Conservation (phyloP, 2,113 vertebrate genomes). For the Enhydra lutris region DNA sequence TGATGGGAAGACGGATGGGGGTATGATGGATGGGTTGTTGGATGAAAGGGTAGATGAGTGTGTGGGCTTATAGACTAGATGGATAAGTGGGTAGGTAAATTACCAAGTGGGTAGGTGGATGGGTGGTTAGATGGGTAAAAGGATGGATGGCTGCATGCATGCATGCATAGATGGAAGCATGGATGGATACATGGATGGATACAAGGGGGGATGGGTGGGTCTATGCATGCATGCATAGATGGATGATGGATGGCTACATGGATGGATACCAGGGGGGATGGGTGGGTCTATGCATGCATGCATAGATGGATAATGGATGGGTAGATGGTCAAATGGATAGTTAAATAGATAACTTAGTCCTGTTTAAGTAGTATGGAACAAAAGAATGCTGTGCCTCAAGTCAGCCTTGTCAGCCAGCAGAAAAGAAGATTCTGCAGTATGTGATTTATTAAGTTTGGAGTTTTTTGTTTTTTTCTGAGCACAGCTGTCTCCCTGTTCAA, state of each 20-base stretch:
- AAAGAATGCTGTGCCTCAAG: neutral
- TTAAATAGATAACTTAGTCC: slow-evolving; percentile 4
- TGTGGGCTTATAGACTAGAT: neutral
- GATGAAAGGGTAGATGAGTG: neutral
- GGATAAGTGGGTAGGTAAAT: neutral
- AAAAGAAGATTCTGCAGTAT: slow-evolving; percentile 18
- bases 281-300: neutral
- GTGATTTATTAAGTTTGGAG: slow-evolving; percentile 62
- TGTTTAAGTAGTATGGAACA: slow-evolving; percentile 31
- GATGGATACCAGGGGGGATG: neutral
- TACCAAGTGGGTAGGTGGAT: neutral
- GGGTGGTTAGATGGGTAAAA: neutral
- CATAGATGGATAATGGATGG: neutral
- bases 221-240: neutral
- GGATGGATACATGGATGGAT: neutral
- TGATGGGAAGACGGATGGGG: neutral
- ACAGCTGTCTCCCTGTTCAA: slow-evolving; percentile 47
- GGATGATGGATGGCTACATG: too few species aligned
- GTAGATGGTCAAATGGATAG: neutral
- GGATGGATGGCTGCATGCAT: neutral
- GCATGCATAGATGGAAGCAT: neutral
- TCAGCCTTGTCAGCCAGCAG: slow-evolving; percentile 34
- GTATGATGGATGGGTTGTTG: neutral
- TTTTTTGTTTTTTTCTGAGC: neutral
- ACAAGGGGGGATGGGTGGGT: neutral